Conservation (phyloP, 1,140 invertebrate species). For the Centruroides sculpturatus region DNA sequence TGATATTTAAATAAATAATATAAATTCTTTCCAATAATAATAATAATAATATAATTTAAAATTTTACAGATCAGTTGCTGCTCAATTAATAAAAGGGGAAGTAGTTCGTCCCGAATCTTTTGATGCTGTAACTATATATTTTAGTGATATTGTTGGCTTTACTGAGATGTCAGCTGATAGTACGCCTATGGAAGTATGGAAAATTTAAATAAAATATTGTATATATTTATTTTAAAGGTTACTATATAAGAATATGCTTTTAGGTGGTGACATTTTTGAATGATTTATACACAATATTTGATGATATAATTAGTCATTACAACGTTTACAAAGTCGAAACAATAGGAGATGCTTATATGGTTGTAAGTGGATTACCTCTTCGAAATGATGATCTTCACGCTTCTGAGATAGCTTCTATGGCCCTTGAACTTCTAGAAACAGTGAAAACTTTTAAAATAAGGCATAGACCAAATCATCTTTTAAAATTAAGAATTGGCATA, state of each 20-base stretch:
- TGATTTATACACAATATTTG: constrained; percentile 88
- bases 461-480: constrained; percentile 75
- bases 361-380: constrained; percentile 71
- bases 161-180: constrained; percentile 90
- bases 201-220: no score
- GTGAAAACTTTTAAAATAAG: constrained; percentile 80
- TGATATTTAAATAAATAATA: neutral
- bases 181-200: constrained; percentile 62
- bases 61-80: constrained; percentile 33
- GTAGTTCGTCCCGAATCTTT: constrained; percentile 88
- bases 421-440: constrained; percentile 71
- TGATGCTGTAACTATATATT: constrained; percentile 89
- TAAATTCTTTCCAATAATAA: no score
- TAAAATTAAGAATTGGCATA: constrained; percentile 87
- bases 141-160: constrained; percentile 97
- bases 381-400: constrained; percentile 79
- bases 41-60: no score
- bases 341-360: constrained; percentile 44
- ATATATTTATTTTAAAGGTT: no score
- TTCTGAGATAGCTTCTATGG: constrained; percentile 92
- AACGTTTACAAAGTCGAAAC: constrained; percentile 98
- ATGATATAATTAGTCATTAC: constrained; percentile 82
- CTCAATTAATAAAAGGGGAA: constrained; percentile 61
- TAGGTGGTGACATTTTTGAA: constrained; percentile 84
- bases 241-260: no score